Evolutionary conservation across 2,113 vertebrate genomes (phyloP).

Genomic region (Aspidoscelis tigris): DNA sequence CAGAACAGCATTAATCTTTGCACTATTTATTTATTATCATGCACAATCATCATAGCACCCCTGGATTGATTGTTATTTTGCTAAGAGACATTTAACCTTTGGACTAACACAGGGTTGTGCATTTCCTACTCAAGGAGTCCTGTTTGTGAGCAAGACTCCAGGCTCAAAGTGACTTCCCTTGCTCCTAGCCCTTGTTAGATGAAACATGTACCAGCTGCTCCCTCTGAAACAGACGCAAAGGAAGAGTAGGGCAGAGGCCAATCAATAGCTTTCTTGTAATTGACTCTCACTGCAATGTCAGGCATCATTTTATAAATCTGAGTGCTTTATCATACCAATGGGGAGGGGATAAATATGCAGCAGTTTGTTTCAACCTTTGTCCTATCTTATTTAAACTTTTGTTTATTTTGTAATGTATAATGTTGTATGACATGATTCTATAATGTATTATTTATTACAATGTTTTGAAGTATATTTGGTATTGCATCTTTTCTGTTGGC

Average conservation of each 20-base stretch:
- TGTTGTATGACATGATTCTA: no score
- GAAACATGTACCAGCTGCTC: conserved; percentile 45
- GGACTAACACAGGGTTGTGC: conserved; percentile 46
- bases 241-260: conserved; percentile 57
- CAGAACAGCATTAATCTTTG: fast-evolving
- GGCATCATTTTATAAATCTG: conserved; percentile 36
- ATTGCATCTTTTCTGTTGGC: no score
- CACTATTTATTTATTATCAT: not conserved
- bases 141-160: conserved; percentile 14
- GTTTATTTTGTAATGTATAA: no score
- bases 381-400: no score
- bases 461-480: no score
- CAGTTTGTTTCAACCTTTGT: conserved; percentile 4
- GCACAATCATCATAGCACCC: not conserved
- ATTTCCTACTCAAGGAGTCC: conserved; percentile 45
- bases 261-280: conserved; percentile 59
- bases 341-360: no score
- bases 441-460: no score
- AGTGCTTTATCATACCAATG: conserved; percentile 37
- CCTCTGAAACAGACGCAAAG: conserved; percentile 7
- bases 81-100: conserved; percentile 49
- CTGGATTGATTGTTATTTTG: conserved; percentile 23
- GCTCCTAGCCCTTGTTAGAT: not conserved
- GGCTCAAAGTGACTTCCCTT: conserved; percentile 25
- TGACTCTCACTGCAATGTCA: conserved; percentile 39